Conservation (phyloP, 2,888 invertebrate genomes). For the Prosopocoilus inquinatus region DNA sequence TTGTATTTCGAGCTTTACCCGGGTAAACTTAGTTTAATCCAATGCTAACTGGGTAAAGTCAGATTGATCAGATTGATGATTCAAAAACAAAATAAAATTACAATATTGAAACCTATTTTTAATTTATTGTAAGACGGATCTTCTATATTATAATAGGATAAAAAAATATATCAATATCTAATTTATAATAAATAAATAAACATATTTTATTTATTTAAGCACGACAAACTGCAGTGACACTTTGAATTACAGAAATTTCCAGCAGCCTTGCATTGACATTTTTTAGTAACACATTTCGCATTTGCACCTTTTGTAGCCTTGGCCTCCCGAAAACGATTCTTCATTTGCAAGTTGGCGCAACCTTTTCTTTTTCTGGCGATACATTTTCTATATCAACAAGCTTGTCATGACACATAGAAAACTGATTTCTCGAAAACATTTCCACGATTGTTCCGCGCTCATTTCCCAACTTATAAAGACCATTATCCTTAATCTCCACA, state of each 20-base stretch:
- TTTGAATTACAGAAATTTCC: slow-evolving; percentile 6
- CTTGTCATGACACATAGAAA: slow-evolving; percentile 26
- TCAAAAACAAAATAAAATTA: neutral
- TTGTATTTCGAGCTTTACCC: neutral
- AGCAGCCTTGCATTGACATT: slow-evolving; percentile 5
- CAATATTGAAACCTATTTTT: too few species aligned
- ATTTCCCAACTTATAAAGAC: slow-evolving; percentile 17
- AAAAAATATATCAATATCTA: neutral
- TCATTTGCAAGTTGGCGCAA: slow-evolving; percentile 8
- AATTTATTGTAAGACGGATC: too few species aligned
- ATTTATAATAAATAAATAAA: neutral
- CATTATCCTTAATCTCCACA: slow-evolving; percentile 16
- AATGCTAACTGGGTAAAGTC: neutral
- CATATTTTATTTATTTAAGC: slow-evolving; percentile 4
- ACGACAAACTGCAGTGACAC: slow-evolving; percentile 1
- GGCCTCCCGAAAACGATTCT: neutral
- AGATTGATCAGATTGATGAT: neutral
- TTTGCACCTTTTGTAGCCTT: slow-evolving; percentile 1
- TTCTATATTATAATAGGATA: neutral
- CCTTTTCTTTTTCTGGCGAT: slow-evolving; percentile 25
- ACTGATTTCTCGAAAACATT: slow-evolving; percentile 29
- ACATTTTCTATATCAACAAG: slow-evolving; percentile 24
- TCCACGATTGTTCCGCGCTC: slow-evolving; percentile 22
- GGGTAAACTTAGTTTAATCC: slow-evolving; percentile 5
- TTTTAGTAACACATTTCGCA: slow-evolving; percentile 5